Conservation (phyloP, 2,113 vertebrate genomes). For the Copsychus sechellarum region DNA sequence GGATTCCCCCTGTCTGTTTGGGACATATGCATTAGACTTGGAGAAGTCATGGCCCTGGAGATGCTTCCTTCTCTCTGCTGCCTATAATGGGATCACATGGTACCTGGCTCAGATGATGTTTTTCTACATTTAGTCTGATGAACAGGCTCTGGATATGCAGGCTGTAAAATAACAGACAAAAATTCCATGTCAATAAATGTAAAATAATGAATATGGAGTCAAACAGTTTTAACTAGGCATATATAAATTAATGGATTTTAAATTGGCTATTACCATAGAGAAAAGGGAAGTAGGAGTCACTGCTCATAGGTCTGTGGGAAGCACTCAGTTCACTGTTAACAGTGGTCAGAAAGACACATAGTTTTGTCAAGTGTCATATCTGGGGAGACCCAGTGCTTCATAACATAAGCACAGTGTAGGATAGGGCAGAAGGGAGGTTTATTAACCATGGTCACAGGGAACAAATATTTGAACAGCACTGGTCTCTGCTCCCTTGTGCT, state of each 20-base stretch:
- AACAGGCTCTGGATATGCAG: background rate
- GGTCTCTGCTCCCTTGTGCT: background rate
- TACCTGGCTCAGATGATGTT: background rate
- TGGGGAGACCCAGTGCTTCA: background rate
- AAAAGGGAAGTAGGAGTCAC: background rate
- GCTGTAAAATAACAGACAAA: conserved; percentile 8
- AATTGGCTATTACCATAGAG: background rate
- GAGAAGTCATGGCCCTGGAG: background rate
- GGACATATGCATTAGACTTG: background rate
- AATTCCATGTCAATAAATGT: conserved; percentile 12
- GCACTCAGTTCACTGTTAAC: background rate
- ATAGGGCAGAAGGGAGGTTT: background rate
- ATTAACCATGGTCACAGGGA: background rate
- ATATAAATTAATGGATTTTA: conserved; percentile 21
- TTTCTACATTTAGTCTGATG: background rate
- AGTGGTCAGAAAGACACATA: background rate
- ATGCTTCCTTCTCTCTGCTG: background rate
- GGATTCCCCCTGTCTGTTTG: background rate
- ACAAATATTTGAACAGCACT: background rate
- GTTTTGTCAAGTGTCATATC: background rate
- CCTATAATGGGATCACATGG: background rate
- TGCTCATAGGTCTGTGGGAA: background rate
- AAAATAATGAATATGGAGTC: background rate
- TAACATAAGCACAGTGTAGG: background rate
- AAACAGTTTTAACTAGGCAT: background rate